phyloP scores from a whole-genome alignment of 2,888 invertebrate species.

The Phytoseiulus persimilis region DNA sequence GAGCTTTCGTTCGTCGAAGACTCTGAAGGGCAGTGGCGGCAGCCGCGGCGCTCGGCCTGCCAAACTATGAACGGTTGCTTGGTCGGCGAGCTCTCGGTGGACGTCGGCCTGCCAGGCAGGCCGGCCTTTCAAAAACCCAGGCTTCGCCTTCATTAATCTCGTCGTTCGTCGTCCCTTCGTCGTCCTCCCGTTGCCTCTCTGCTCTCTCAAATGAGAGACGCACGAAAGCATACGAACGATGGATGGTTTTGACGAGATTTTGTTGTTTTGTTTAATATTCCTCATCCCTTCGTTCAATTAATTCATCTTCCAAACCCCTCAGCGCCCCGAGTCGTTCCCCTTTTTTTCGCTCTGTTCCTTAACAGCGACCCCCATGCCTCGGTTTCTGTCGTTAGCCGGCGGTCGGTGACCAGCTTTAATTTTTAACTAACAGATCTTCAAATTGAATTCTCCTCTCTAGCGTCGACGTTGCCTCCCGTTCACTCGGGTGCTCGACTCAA shows the following conservation, averaged over 20 bases:
- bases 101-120: neutral
- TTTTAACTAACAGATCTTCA: conserved; percentile 35
- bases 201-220: neutral
- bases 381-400: neutral
- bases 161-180: neutral
- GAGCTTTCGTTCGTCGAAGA: conserved; percentile 9
- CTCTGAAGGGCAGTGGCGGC: neutral
- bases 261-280: conserved; percentile 38
- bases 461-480: neutral
- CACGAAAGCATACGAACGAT: conserved; percentile 23
- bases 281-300: conserved; percentile 5
- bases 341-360: neutral
- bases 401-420: conserved; percentile 5
- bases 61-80: neutral
- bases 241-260: conserved; percentile 39
- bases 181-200: neutral
- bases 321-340: neutral
- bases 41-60: neutral
- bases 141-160: conserved; percentile 31
- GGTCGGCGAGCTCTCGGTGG: neutral
- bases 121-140: neutral
- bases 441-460: neutral
- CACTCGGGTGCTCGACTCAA: neutral
- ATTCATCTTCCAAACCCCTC: neutral
- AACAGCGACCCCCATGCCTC: neutral